These are phyloP conservation scores for Troides aeacus DNA, from an alignment of 2,888 invertebrate species.

Conservation along the genomic window DNA sequence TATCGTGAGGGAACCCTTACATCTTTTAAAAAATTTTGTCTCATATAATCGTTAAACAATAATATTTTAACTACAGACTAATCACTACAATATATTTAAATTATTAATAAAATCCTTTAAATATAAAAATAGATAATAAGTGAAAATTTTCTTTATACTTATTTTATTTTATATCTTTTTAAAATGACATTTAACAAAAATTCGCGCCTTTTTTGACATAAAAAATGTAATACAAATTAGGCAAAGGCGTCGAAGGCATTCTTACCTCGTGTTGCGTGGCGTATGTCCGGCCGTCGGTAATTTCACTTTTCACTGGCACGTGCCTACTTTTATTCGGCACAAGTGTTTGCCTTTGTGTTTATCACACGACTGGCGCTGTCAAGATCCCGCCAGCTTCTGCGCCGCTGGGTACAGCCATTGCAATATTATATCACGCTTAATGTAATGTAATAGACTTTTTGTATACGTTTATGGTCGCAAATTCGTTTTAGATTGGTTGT, in stretches of 20 bases:
- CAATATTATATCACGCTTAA: constrained; percentile 6
- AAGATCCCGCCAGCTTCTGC: background rate
- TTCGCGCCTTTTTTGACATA: background rate
- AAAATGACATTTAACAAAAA: background rate
- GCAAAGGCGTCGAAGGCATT: constrained; percentile 12
- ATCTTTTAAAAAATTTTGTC: no score
- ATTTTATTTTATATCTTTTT: background rate
- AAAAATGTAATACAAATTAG: background rate
- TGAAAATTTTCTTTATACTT: no score
- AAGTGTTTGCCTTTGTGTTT: constrained; percentile 9
- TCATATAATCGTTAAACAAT: no score
- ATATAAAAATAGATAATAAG: no score
- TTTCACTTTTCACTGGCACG: constrained; percentile 26
- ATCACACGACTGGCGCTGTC: constrained; percentile 10
- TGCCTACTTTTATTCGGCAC: constrained; percentile 15
- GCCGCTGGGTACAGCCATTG: background rate
- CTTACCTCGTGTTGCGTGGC: constrained; percentile 17
- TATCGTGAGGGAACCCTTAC: no score
- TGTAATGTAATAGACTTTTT: background rate
- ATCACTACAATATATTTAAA: no score
- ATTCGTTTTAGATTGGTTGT: background rate
- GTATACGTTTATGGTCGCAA: background rate
- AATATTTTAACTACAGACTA: no score
- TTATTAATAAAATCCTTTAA: no score
- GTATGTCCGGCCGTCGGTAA: constrained; percentile 15